A percentile compares a stretch with the other conserved stretches of the same genome.
These are phyloP conservation scores for Conops quadrifasciatus DNA, from an alignment of 2,888 invertebrate genomes.

Conservation along the genomic window DNA sequence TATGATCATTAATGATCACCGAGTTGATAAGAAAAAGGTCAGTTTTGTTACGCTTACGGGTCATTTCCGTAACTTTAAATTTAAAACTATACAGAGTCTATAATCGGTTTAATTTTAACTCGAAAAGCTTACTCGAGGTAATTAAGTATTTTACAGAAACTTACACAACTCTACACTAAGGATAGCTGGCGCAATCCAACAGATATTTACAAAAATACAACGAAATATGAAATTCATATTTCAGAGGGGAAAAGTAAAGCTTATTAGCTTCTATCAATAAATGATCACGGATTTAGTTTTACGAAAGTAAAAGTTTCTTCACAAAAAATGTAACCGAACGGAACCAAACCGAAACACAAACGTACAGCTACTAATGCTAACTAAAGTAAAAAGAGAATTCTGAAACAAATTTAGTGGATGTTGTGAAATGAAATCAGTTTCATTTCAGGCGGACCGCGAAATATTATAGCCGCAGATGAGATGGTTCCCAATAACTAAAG, in stretches of 20 bases:
- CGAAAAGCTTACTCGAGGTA: too few relatives aligned
- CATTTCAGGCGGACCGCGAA: conserved; percentile 9
- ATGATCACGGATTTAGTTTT: too few relatives aligned
- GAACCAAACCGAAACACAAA: conserved; percentile 10
- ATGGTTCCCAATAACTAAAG: background rate
- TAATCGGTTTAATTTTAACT: too few relatives aligned
- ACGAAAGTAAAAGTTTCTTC: too few relatives aligned
- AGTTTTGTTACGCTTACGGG: too few relatives aligned
- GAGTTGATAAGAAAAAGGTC: too few relatives aligned
- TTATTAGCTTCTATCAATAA: too few relatives aligned
- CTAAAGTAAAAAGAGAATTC: background rate
- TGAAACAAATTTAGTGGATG: background rate
- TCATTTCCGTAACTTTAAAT: too few relatives aligned
- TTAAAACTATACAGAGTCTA: too few relatives aligned
- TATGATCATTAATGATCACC: too few relatives aligned
- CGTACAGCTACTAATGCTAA: conserved; percentile 15
- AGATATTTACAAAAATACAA: background rate
- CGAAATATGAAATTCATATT: background rate
- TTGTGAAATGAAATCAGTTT: conserved; percentile 6
- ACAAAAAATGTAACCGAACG: too few relatives aligned
- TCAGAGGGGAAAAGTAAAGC: too few relatives aligned
- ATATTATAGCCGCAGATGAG: background rate
- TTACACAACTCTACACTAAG: conserved; percentile 17
- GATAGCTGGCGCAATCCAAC: background rate
- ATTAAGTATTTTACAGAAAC: background rate